Base-by-base conservation (phyloP, 2,113 vertebrate species). In the Bothrops jararaca region DNA sequence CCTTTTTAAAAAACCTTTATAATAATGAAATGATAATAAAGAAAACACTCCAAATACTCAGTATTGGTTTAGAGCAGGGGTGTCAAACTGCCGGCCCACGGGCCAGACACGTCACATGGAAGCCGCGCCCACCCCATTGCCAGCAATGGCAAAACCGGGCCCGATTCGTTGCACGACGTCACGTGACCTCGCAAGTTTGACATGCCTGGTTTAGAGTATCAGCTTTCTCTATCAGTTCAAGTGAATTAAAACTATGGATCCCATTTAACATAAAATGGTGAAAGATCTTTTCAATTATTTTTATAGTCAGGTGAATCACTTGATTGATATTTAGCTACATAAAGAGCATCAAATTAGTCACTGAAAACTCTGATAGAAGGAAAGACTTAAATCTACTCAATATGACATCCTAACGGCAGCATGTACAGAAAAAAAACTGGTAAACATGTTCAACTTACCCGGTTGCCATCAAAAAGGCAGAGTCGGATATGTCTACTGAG, bases 401-500 rank as follows among this genome's bases (percentile, higher is more conserved):
- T 80, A 34, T 80, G 34, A 80, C 69, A 39, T 39, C 34, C 34
- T 80, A 39, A 39, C 34, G 42, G 18, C 18, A 80, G 1, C 74
- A 39, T 9, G 6, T 80, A 42, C 7, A 3, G 7, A 18, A 50
- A 3, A 9, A 42, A 39, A 22, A 18, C n/a, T 42, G 34, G 34
- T 22, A 80, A 42, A 80, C 18, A 80, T 39, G 34, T 80, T 80
- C 34, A 58, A 34, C 88, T 95, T 93, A 99, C 99, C 98, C 96
- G 97, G 87, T 74, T 95, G 88, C 99, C 98, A 3, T 99, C 98
- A 10, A 99, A 99, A 0, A 99, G 98, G 91, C 99, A 99, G 92
- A 99, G 97, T 29, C 98, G 98, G 0, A 99, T 85, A 0, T 99
- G 99, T 91, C 99, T 98, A 86, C 99, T 99, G 86, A 99, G 98